Evolutionary conservation across 1,140 invertebrate species (phyloP), one percentile per base, ranked within the genome.

Genomic region (Trichonephila clavata): DNA sequence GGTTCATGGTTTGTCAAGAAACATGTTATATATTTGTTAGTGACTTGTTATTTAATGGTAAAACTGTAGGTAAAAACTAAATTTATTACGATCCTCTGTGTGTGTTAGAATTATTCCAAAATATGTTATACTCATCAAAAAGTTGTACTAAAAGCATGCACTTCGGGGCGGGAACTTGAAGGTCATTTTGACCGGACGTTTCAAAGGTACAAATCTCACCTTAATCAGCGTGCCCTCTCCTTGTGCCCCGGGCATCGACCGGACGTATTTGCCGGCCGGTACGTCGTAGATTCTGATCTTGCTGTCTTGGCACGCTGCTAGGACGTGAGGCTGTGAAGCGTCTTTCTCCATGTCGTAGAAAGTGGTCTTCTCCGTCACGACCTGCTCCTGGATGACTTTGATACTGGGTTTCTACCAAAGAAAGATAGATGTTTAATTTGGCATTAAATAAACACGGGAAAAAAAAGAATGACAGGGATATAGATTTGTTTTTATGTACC

Each of bases 261-360:
- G 98, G 80, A 98, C 98, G 95, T 99, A 98, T 95, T 99, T 98
- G 3, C 98, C 98, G 94, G 97, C 98, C 68, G 97, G 96, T 13
- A 98, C 97, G 96, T 98, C 98, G 96, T 99, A 99, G 50, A 99
- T 97, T 50, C 99, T 97, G 50, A 99, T 98, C 96, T 99, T 98
- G 61, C 99, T 97, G 96, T 99, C 99, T 96, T 99, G 98, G 95
- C 99, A 99, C 39, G 99, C 99, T 6, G 99, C 99, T 59, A 99
- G 96, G 90, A 99, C 97, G 96, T 99, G 98, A 95, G 98, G 98
- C 84, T 98, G 97, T 92, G 97, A 97, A 16, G 97, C 97, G 95
- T 99, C 99, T 3, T 99, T 97, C 96, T 99, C 98, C 98, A 99
- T 99, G 95, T 99, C 99, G 95, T 99, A 99, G 1, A 99, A 96